Conservation (phyloP, 2,113 vertebrate species). For the Theropithecus gelada region DNA sequence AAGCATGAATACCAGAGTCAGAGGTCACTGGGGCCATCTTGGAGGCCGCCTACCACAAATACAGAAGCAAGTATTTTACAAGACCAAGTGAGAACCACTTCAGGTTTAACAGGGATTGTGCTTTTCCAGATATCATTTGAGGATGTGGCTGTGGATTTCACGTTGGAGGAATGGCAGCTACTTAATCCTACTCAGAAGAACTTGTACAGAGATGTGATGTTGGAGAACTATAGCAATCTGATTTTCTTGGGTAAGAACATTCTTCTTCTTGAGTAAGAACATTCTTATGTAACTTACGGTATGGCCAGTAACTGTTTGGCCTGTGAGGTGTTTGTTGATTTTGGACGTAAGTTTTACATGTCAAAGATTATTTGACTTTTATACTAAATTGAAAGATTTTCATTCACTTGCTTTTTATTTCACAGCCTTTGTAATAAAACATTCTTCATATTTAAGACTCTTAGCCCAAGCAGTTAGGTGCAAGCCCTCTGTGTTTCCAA, state of each 20-base stretch:
- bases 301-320: background rate
- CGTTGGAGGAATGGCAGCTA: slow-evolving; percentile 60
- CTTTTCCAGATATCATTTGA: slow-evolving; percentile 64
- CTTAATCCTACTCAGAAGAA: slow-evolving; percentile 56
- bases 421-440: background rate
- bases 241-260: slow-evolving; percentile 60
- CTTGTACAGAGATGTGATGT: slow-evolving; percentile 60
- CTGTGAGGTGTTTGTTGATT: background rate
- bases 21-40: background rate
- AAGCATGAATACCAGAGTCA: background rate
- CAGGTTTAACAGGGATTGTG: background rate
- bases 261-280: slow-evolving; percentile 50
- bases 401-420: background rate
- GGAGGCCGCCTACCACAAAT: background rate
- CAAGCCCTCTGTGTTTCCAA: slow-evolving; percentile 12
- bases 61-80: background rate
- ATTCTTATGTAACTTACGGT: no score
- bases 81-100: background rate
- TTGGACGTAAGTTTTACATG: background rate
- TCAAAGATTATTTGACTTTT: background rate
- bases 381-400: background rate
- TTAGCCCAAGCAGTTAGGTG: background rate
- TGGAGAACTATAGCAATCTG: slow-evolving; percentile 64
- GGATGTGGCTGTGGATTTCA: slow-evolving; percentile 70
- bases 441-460: background rate